Conservation (phyloP, 1,140 invertebrate species). For the Bombus confusus region DNA sequence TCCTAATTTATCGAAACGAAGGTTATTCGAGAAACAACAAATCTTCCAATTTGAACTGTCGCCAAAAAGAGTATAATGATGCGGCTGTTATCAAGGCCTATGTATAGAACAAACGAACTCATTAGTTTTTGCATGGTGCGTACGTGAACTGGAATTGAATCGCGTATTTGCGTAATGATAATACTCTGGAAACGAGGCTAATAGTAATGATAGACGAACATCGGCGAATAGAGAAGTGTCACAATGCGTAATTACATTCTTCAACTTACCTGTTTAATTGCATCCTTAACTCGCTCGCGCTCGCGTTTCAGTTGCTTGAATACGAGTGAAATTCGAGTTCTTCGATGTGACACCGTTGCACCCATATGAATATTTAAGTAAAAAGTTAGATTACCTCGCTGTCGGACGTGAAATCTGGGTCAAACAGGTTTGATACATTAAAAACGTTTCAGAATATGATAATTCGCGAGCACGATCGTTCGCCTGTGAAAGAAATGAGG, state of each 20-base stretch:
- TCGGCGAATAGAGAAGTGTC: constrained; percentile 9
- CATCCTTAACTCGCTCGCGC: not conserved
- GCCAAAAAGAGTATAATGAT: constrained; percentile 8
- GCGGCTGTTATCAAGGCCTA: not conserved
- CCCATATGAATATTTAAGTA: constrained; percentile 10
- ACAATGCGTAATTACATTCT: constrained; percentile 29
- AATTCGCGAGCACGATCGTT: not conserved
- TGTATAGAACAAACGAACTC: constrained; percentile 1
- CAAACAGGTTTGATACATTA: not conserved
- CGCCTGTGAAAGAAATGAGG: constrained; percentile 1
- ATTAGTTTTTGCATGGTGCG: not conserved
- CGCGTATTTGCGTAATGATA: constrained; percentile 12
- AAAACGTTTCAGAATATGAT: not conserved
- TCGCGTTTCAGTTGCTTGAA: not conserved
- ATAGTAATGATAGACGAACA: not conserved
- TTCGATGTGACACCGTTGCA: not conserved
- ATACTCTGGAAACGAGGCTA: constrained; percentile 24
- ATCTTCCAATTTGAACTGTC: constrained; percentile 4
- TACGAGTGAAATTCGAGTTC: not conserved
- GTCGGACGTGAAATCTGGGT: constrained; percentile 27
- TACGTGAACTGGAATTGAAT: constrained; percentile 13
- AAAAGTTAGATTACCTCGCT: constrained; percentile 12
- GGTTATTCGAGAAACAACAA: not conserved
- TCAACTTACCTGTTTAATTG: not conserved
- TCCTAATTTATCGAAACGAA: constrained; percentile 14